phyloP scores from a whole-genome alignment of 2,797 vertebrate genomes.

The Lagodon rhomboides region DNA sequence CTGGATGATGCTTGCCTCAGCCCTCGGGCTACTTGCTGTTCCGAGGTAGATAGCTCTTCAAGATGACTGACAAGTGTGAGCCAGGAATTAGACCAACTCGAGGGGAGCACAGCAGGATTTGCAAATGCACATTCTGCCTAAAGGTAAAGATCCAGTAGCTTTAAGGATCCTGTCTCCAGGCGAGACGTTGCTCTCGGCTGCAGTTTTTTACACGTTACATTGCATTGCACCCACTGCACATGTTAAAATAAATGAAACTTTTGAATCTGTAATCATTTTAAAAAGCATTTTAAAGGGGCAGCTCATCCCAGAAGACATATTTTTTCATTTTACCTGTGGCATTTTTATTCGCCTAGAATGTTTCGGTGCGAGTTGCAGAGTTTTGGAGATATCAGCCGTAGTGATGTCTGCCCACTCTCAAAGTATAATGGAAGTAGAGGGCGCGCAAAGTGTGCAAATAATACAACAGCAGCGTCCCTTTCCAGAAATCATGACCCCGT shows the following conservation, averaged over 20 bases:
- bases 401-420: too few relatives aligned
- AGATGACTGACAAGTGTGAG: constrained; percentile 43
- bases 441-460: too few relatives aligned
- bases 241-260: neutral
- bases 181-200: constrained; percentile 18
- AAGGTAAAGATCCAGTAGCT: constrained; percentile 11
- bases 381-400: too few relatives aligned
- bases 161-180: neutral
- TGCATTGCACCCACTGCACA: neutral
- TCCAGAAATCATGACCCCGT: too few relatives aligned
- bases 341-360: too few relatives aligned
- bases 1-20: neutral
- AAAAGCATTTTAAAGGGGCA: neutral
- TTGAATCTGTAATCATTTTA: neutral
- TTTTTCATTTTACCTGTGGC: too few relatives aligned
- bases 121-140: constrained; percentile 8
- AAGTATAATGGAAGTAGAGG: too few relatives aligned
- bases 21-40: constrained; percentile 30
- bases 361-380: too few relatives aligned
- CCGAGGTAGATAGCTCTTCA: constrained; percentile 2
- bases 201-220: too few relatives aligned
- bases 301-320: too few relatives aligned
- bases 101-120: constrained; percentile 6
- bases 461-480: too few relatives aligned
- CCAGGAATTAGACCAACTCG: constrained; percentile 22